Percentiles rank a stretch among this genome's conserved stretches.
Conservation (phyloP, 2,888 invertebrate species). For the Alsophila aescularia region DNA sequence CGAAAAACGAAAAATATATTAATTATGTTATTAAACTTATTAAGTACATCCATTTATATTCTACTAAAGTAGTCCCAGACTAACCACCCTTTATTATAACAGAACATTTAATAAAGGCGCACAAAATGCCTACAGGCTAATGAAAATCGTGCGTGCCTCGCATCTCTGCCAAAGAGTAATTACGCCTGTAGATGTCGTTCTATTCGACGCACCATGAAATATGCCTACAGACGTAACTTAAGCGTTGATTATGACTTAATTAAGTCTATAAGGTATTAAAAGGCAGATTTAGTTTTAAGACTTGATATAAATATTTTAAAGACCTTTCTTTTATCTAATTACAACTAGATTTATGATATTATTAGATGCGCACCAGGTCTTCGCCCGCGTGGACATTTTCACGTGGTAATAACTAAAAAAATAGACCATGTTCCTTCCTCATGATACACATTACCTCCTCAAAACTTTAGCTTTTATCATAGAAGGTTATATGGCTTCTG, state of each 20-base stretch:
- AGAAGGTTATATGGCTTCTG: too few relatives aligned
- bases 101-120: slow-evolving; percentile 30
- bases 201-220: slow-evolving; percentile 8
- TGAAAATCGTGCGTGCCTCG: slow-evolving; percentile 39
- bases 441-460: too few relatives aligned
- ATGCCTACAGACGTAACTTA: neutral
- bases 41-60: slow-evolving; percentile 17
- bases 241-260: slow-evolving; percentile 7
- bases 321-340: too few relatives aligned
- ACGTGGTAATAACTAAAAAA: too few relatives aligned
- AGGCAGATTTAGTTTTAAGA: neutral
- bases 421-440: too few relatives aligned
- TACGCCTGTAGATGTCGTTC: neutral
- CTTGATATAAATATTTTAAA: neutral
- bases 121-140: slow-evolving; percentile 33
- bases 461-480: too few relatives aligned
- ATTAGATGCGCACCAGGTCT: too few relatives aligned
- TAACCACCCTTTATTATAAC: slow-evolving; percentile 24
- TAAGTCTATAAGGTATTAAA: neutral
- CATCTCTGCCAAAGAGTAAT: slow-evolving; percentile 17
- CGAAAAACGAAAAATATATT: too few relatives aligned
- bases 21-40: neutral
- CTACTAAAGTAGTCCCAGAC: slow-evolving; percentile 15
- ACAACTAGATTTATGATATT: too few relatives aligned
- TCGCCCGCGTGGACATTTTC: too few relatives aligned